phyloP scores from a whole-genome alignment of 1,140 invertebrate species.

The Parasteatoda tepidariorum region DNA sequence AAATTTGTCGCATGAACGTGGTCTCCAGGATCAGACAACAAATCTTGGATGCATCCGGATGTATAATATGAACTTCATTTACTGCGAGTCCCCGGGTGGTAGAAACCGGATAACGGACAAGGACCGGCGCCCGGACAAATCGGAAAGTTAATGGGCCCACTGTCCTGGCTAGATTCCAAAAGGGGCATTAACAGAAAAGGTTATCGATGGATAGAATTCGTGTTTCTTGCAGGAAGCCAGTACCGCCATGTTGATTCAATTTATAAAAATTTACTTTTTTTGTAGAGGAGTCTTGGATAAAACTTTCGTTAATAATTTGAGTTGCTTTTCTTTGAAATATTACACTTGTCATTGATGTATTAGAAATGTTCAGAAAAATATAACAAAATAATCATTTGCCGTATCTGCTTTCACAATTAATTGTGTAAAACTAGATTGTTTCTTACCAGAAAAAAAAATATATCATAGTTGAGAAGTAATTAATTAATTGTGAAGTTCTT shows the following conservation, averaged over 20 bases:
- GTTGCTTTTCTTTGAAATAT: neutral
- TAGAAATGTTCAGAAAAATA: too few species aligned
- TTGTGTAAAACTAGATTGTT: neutral
- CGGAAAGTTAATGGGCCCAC: conserved; percentile 11
- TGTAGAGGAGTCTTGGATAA: too few species aligned
- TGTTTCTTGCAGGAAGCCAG: neutral
- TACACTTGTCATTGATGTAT: neutral
- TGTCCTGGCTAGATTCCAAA: conserved; percentile 23
- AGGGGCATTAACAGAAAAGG: conserved; percentile 15
- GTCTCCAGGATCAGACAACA: conserved; percentile 5
- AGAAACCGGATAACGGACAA: neutral
- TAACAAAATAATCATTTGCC: neutral
- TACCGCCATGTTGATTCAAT: neutral
- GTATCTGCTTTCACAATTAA: neutral
- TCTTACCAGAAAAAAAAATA: neutral
- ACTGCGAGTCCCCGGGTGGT: conserved; percentile 13
- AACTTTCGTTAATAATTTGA: neutral
- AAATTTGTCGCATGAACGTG: neutral
- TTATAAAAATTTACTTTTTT: neutral
- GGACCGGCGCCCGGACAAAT: conserved; percentile 7
- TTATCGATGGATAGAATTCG: conserved; percentile 19
- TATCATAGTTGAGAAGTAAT: too few species aligned
- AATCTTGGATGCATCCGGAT: conserved; percentile 9
- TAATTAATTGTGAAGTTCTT: too few species aligned
- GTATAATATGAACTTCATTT: conserved; percentile 37